phyloP scores from a whole-genome alignment of 1,140 invertebrate genomes.

The Pseudoatta argentina region DNA sequence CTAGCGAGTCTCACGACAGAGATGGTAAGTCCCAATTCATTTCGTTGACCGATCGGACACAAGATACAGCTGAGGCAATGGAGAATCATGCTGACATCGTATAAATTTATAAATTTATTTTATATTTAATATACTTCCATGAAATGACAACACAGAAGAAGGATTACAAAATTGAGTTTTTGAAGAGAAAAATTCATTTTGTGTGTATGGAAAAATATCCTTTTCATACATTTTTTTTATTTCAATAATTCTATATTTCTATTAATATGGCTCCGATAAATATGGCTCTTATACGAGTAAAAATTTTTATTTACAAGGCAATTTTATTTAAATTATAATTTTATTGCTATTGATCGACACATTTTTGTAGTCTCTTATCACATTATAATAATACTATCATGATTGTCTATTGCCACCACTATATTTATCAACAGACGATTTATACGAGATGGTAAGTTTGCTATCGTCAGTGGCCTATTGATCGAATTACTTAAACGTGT shows the following conservation, averaged over 20 bases:
- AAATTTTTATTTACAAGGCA: background rate
- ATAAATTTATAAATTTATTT: background rate
- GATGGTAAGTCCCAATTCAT: conserved; percentile 89
- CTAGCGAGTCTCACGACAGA: conserved; percentile 92
- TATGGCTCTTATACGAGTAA: background rate
- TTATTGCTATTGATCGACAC: background rate
- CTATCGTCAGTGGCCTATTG: conserved; percentile 63
- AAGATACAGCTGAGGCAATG: conserved; percentile 4
- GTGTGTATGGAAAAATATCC: background rate
- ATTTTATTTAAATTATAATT: conserved; percentile 14
- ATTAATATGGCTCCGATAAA: background rate
- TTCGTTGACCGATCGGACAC: conserved; percentile 61
- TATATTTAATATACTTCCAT: background rate
- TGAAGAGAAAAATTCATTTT: background rate
- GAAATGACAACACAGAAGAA: background rate
- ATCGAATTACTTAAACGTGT: conserved; percentile 66
- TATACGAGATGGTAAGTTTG: conserved; percentile 65
- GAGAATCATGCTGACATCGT: conserved; percentile 14
- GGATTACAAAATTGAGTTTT: background rate
- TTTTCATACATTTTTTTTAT: background rate
- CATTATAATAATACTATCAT: background rate
- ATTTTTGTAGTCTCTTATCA: background rate
- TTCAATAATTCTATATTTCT: background rate
- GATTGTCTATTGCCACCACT: conserved; percentile 11
- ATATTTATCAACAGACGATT: conserved; percentile 48